These are phyloP conservation scores for Oscheius sp. DNA, from an alignment of 2,888 invertebrate species.

Conservation along the genomic window DNA sequence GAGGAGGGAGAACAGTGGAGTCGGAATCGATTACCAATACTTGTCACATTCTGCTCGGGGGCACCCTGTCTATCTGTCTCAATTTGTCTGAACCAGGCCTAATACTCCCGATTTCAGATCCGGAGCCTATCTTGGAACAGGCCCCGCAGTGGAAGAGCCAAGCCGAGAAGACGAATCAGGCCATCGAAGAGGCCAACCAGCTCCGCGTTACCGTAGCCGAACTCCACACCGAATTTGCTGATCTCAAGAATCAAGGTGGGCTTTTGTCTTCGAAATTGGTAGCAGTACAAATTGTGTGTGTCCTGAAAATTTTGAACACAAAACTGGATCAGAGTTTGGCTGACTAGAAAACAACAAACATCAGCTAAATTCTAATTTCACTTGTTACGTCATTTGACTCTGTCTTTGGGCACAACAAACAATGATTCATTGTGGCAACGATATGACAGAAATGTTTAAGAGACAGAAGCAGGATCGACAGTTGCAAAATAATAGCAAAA, in stretches of 20 bases:
- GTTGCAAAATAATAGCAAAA: no score
- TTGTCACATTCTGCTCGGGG: not conserved
- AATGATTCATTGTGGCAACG: no score
- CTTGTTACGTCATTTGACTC: no score
- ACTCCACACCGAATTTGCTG: constrained; percentile 77
- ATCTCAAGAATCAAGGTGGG: constrained; percentile 76
- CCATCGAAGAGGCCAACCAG: constrained; percentile 77
- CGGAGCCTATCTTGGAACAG: constrained; percentile 75
- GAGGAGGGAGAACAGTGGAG: not conserved
- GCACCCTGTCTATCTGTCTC: constrained; percentile 23
- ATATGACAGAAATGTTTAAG: no score
- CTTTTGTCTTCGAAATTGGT: not conserved
- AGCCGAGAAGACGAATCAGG: constrained; percentile 74
- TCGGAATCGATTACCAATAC: constrained; percentile 31
- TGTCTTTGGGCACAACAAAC: no score
- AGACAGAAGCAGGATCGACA: no score
- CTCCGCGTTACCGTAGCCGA: constrained; percentile 77
- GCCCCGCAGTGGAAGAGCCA: constrained; percentile 75
- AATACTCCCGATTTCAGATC: constrained; percentile 73
- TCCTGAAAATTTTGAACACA: not conserved
- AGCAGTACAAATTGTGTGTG: no score
- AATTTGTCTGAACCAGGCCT: not conserved
- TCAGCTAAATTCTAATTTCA: no score
- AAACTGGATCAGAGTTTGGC: not conserved
- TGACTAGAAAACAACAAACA: no score